Percentiles rank a stretch among this genome's conserved stretches.
Conservation (phyloP, 2,113 vertebrate genomes). For the Brachypodius melanocephalos region DNA sequence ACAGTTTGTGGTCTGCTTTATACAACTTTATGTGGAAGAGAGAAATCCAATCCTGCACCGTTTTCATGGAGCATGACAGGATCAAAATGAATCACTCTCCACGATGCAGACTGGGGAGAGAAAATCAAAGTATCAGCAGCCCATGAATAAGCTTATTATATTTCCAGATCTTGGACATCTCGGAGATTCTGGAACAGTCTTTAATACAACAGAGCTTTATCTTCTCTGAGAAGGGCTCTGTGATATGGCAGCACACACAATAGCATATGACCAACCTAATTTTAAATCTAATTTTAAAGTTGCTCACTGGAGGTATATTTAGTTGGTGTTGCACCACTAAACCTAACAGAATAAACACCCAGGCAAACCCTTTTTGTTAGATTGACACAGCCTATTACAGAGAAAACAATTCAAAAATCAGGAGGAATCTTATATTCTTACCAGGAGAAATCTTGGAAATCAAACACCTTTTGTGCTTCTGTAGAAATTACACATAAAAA, state of each 20-base stretch:
- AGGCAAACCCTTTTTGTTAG: background rate
- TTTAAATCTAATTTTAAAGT: too few relatives aligned
- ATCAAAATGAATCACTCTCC: background rate
- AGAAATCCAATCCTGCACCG: background rate
- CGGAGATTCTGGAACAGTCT: background rate
- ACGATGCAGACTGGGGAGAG: rapidly evolving
- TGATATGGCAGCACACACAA: background rate
- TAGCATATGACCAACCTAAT: background rate
- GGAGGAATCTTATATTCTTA: background rate
- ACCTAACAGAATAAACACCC: background rate
- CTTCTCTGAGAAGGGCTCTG: background rate
- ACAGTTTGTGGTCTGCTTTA: rapidly evolving
- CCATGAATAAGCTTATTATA: background rate
- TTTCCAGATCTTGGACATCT: background rate
- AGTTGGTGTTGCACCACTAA: background rate
- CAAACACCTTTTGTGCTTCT: background rate
- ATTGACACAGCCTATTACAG: background rate
- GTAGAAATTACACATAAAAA: background rate
- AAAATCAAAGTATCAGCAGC: background rate
- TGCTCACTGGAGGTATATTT: too few relatives aligned
- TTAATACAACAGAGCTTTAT: background rate
- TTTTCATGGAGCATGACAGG: too few relatives aligned
- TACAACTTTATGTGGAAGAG: background rate
- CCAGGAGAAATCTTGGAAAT: too few relatives aligned
- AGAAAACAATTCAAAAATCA: background rate